Conservation (phyloP, 2,888 invertebrate species). For the Eurois occulta region DNA sequence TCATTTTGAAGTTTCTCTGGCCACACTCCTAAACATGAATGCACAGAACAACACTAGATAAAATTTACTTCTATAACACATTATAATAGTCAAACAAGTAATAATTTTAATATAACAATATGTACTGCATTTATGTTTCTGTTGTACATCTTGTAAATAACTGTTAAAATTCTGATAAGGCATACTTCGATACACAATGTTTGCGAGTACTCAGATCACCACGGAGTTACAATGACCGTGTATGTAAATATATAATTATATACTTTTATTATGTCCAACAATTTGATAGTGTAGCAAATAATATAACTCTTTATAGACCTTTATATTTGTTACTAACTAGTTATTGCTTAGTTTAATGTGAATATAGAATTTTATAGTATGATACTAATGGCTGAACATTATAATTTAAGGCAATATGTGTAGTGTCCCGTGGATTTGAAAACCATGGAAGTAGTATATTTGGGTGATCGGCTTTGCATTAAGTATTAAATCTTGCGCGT, state of each 20-base stretch:
- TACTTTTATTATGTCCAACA: constrained; percentile 36
- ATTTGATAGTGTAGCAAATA: constrained; percentile 39
- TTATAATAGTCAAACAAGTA: constrained; percentile 57
- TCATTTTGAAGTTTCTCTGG: constrained; percentile 37
- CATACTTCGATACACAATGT: constrained; percentile 48
- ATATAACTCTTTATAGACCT: constrained; percentile 15
- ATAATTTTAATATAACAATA: constrained; percentile 55
- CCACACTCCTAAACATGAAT: constrained; percentile 48
- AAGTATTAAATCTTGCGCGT: constrained; percentile 10
- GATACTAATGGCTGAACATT: constrained; percentile 5
- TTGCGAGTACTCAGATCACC: constrained; percentile 43
- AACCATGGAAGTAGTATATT: background rate
- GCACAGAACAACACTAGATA: constrained; percentile 52
- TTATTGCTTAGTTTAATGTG: constrained; percentile 55
- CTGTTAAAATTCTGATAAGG: constrained; percentile 52
- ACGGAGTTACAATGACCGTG: constrained; percentile 5
- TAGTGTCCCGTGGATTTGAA: constrained; percentile 7
- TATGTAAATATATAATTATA: constrained; percentile 21
- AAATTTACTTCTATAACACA: constrained; percentile 62
- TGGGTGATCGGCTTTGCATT: background rate
- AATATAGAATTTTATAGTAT: constrained; percentile 20
- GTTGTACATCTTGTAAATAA: constrained; percentile 61
- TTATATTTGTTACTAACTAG: constrained; percentile 41
- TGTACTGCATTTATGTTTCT: constrained; percentile 56
- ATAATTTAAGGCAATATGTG: constrained; percentile 12